Percentiles rank a stretch among this genome's conserved stretches.
These are phyloP conservation scores for Oncopodura yosiiana DNA, from an alignment of 1,140 invertebrate genomes.

Conservation along the genomic window DNA sequence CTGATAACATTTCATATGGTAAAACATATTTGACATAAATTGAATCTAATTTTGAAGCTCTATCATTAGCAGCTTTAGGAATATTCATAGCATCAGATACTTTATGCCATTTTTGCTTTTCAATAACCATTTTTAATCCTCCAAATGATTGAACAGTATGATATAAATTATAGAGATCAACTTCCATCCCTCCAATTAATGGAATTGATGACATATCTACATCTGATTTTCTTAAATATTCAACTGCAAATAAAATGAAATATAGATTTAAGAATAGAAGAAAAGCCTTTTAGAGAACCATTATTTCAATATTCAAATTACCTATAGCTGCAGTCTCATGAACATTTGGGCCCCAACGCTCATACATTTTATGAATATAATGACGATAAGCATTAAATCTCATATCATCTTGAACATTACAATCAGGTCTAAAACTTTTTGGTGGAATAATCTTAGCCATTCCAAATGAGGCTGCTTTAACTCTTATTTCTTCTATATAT, in stretches of 20 bases:
- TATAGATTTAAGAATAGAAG: too few species aligned
- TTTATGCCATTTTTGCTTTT: slow-evolving; percentile 80
- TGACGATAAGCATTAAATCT: slow-evolving; percentile 83
- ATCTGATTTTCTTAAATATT: slow-evolving; percentile 26
- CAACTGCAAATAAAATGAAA: too few species aligned
- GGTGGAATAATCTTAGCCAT: slow-evolving; percentile 86
- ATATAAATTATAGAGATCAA: slow-evolving; percentile 77
- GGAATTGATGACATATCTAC: slow-evolving; percentile 22
- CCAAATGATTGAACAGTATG: slow-evolving; percentile 74
- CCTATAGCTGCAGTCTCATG: slow-evolving; percentile 77
- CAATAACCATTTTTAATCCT: slow-evolving; percentile 77
- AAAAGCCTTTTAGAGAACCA: too few species aligned
- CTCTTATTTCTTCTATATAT: slow-evolving; percentile 75
- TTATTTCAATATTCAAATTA: too few species aligned
- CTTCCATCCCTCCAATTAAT: slow-evolving; percentile 73
- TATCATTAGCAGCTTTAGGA: slow-evolving; percentile 68
- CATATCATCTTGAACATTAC: slow-evolving; percentile 73
- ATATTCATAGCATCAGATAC: slow-evolving; percentile 82
- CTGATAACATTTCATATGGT: slow-evolving; percentile 75
- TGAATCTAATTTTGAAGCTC: slow-evolving; percentile 74
- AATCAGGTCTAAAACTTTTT: slow-evolving; percentile 72
- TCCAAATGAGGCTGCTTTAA: slow-evolving; percentile 68
- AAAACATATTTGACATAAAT: slow-evolving; percentile 89
- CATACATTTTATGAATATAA: slow-evolving; percentile 78
- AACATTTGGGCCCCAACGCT: slow-evolving; percentile 80